Evolutionary conservation across 1,140 invertebrate genomes (phyloP), one percentile per base, ranked within the genome.

Genomic region (Panagrolaimus sp.): DNA sequence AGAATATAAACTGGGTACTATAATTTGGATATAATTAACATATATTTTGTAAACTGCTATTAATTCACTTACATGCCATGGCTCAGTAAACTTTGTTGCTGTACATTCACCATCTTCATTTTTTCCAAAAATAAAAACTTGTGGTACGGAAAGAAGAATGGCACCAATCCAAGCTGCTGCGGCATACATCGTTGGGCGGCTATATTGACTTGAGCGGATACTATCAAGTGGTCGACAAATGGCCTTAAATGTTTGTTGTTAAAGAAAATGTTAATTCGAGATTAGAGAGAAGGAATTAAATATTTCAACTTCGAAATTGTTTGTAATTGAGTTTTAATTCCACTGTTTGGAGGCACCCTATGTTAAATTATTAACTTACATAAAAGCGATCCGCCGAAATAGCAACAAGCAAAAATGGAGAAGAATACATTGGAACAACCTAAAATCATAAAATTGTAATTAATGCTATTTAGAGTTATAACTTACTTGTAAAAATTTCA

Each of bases 401-500:
- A 1, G 78, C 77, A n/a, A 78, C 78, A 7, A 80, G 62, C 23
- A 80, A 62, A 51, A 77, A 72, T 8, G 74, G 67, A 20, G 65
- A 65, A n/a, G 74, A 66, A 57, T 78, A 78, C 74, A 78, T 73
- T 9, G 77, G 75, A 57, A 74, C 45, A 11, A 84, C n/a, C n/a
- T n/a, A n/a, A n/a, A n/a, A n/a, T n/a, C n/a, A n/a, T n/a, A n/a
- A n/a, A n/a, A n/a, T n/a, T n/a, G n/a, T n/a, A n/a, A n/a, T n/a
- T n/a, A n/a, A n/a, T n/a, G n/a, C n/a, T n/a, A n/a, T n/a, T n/a
- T n/a, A n/a, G n/a, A n/a, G n/a, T n/a, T n/a, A n/a, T n/a, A n/a
- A n/a, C n/a, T n/a, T n/a, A n/a, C 74, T 72, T 84, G 83, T 8
- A 83, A 67, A 63, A 80, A 85, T 63, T 84, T 85, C 5, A 85